Evolutionary conservation across 2,797 vertebrate species (phyloP).

Genomic region (Halcyon chelicuti): DNA sequence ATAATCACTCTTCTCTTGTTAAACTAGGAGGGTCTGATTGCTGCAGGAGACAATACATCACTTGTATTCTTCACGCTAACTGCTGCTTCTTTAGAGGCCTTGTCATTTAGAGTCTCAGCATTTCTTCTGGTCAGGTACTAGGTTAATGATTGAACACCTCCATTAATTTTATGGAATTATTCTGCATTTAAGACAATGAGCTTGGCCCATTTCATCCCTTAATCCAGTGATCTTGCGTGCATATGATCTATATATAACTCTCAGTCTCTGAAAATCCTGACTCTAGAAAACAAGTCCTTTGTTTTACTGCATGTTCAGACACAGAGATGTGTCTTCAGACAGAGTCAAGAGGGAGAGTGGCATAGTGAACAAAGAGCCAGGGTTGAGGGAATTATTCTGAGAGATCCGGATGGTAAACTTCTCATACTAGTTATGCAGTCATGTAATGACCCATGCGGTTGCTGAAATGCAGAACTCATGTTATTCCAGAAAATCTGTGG

Average conservation of each 20-base stretch:
- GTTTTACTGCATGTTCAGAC: not conserved
- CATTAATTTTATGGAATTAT: not conserved
- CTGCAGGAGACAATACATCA: not conserved
- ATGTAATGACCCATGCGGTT: not conserved
- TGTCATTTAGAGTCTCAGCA: not conserved
- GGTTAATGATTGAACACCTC: not conserved
- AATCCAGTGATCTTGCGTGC: not conserved
- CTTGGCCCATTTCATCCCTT: not conserved
- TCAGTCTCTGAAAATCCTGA: not conserved
- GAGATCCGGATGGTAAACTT: not conserved
- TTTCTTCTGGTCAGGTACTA: not conserved
- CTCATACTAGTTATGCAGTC: not conserved
- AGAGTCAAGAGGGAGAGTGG: not conserved
- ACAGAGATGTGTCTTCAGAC: not conserved
- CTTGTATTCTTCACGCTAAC: not conserved
- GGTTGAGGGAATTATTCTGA: not conserved
- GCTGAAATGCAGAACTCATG: not conserved
- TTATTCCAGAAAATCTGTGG: not conserved
- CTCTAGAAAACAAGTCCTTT: not conserved
- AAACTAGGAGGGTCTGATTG: not conserved
- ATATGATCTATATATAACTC: not conserved
- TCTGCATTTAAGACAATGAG: not conserved
- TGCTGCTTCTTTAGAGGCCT: not conserved
- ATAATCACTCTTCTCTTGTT: not conserved
- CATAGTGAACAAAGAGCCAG: not conserved